A percentile compares a stretch with the other conserved stretches of the same genome.
Evolutionary conservation across 1,140 invertebrate genomes (phyloP).

Genomic region (Himalopsyche phryganea): DNA sequence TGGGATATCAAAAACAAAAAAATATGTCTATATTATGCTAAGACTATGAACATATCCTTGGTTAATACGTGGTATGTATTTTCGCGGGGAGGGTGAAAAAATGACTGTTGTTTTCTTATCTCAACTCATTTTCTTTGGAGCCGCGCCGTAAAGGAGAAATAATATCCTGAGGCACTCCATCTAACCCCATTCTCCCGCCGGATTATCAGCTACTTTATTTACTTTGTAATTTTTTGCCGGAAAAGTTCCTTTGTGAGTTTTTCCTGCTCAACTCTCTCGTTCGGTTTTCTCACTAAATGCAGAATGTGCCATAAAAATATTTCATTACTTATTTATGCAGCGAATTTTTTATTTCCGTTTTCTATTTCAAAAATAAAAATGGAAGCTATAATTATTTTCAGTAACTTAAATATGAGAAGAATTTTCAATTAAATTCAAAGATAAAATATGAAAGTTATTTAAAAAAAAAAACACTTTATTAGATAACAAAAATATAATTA

Average conservation of each 20-base stretch:
- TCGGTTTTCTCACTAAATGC: not conserved
- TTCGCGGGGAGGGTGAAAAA: constrained; percentile 8
- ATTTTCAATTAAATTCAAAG: too few relatives aligned
- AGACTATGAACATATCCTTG: constrained; percentile 2
- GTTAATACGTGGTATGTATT: constrained; percentile 15
- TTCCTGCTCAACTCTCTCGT: not conserved
- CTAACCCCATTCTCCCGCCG: not conserved
- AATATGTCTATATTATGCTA: too few relatives aligned
- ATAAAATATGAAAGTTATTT: too few relatives aligned
- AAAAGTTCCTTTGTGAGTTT: constrained; percentile 10
- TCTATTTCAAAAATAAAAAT: too few relatives aligned
- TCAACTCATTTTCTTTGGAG: constrained; percentile 8
- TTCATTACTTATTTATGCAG: too few relatives aligned
- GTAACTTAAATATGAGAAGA: too few relatives aligned
- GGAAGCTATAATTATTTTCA: too few relatives aligned
- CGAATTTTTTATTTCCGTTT: too few relatives aligned
- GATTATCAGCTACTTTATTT: constrained; percentile 24
- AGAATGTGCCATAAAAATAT: constrained; percentile 1
- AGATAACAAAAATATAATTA: too few relatives aligned
- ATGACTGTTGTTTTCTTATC: constrained; percentile 23
- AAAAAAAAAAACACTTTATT: too few relatives aligned
- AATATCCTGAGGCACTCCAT: not conserved
- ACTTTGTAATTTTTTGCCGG: constrained; percentile 21
- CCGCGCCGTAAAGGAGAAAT: constrained; percentile 9
- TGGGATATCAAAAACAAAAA: too few relatives aligned